These are phyloP conservation scores for Oxyruncus cristatus DNA, from an alignment of 2,113 vertebrate genomes.

Conservation along the genomic window DNA sequence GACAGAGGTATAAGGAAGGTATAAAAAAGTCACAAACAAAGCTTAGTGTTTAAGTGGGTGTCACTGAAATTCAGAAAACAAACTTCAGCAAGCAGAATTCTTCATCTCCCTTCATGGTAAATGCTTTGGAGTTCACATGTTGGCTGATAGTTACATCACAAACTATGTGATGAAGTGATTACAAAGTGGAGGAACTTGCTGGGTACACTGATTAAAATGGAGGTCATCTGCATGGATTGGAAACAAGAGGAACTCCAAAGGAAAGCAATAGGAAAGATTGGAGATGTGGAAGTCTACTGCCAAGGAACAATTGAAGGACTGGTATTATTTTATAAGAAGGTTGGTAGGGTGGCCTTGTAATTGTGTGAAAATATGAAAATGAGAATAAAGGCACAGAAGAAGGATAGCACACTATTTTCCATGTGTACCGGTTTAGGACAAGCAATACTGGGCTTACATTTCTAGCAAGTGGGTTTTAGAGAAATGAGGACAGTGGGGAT, in stretches of 20 bases:
- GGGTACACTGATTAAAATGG: background rate
- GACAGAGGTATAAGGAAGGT: background rate
- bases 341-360: background rate
- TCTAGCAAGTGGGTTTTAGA: background rate
- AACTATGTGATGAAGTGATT: background rate
- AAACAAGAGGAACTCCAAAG: background rate
- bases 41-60: background rate
- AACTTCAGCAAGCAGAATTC: background rate
- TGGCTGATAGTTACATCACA: background rate
- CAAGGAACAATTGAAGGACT: background rate
- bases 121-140: background rate
- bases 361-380: background rate
- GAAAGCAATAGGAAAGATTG: background rate
- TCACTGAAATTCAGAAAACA: background rate
- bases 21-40: background rate
- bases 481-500: background rate
- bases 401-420: background rate
- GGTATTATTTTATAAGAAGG: background rate
- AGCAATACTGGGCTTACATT: background rate
- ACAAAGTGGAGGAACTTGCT: background rate
- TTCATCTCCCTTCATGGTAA: background rate
- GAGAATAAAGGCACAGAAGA: background rate
- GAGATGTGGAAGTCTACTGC: background rate
- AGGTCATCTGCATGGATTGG: background rate
- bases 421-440: background rate